Base-by-base conservation (phyloP, 2,113 vertebrate species). In the Sporophila hypoxantha region DNA sequence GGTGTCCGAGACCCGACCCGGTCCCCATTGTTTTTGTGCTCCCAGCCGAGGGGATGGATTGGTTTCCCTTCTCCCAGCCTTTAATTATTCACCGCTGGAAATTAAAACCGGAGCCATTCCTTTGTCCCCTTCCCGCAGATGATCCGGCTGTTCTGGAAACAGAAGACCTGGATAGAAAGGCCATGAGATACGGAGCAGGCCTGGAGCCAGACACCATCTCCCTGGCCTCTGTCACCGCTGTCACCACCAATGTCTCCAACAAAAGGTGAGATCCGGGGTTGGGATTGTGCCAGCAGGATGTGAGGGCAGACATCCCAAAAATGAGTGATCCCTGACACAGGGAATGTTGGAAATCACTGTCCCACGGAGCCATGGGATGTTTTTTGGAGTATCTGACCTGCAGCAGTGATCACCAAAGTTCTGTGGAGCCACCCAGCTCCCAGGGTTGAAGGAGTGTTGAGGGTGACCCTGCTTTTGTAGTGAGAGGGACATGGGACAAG, bases 201-300 rank as follows among this genome's bases (percentile, higher is more conserved):
- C 94, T 97, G 53, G 98, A 99, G 78, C 98, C 98, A 0, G 99
- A 99, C 95, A 96, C 98, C 3, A 91, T 99, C 90, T 99, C 99
- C 9, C 94, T 99, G 91, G 99, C 99, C 52, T 99, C 99, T 0
- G 98, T 99, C 95, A 99, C 99, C 0, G 99, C 99, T 3, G 98
- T 99, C 90, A 99, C 98, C 92, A 99, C 98, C 84, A 99, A 99
- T 14, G 98, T 99, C 60, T 99, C 99, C 9, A 99, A 99, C 30
- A 99, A 99, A 85, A 98, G 99, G 98, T 98, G 91, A 96, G 95
- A n/a, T 9, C 19, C 4, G 2, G 8, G 10, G 0, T 0, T 8
- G 60, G 57, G 29, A 12, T 22, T 1, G 30, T 8, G 29, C 30
- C 12, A 22, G 42, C 1, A 1, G 44, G 22, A 70, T 32, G 34